Base-by-base conservation (phyloP, 2,888 invertebrate genomes). In the Lymantria dispar region DNA sequence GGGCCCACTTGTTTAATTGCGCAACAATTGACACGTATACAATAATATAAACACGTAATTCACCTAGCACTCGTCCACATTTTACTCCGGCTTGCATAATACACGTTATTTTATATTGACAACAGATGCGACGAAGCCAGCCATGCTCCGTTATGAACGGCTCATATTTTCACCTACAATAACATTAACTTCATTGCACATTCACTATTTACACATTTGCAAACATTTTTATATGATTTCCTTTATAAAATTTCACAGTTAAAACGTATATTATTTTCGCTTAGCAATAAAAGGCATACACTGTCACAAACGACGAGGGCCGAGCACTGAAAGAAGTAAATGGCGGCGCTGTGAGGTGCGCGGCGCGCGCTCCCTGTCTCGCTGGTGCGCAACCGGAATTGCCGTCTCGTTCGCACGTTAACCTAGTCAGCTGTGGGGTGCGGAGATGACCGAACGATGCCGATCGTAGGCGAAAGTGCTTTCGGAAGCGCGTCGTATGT, bases 21-120 rank as follows among this genome's bases (percentile, higher is more conserved):
- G 57, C 51, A 52, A 58, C 47, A 49, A 50, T 50, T 55, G 53
- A 60, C 67, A 52, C 60, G 54, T 66, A 62, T 65, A 63, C 56
- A 50, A 55, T 68, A 70, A 56, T 62, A 64, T 51, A 60, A 61
- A 58, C 70, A 74, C 67, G 43, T 66, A 63, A 83, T 88, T 88
- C 88, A 89, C 88, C 89, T 87, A 87, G 86, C 76, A 84, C 74
- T 80, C 78, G 79, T 81, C 78, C 85, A 85, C 84, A 89, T 88
- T 83, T 81, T 83, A 78, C 77, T 81, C 80, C 83, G 83, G 83
- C 88, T 88, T 87, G 90, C 88, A 87, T 88, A 89, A 87, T 91
- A 84, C 87, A 83, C 79, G 80, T 82, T 87, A 86, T 87, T 87
- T 83, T 78, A 80, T 85, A 79, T 86, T 87, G 87, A 89, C 85